Evolutionary conservation across 2,797 vertebrate species (phyloP), one percentile per base, ranked within the genome.

Genomic region (Eulemur mongoz): DNA sequence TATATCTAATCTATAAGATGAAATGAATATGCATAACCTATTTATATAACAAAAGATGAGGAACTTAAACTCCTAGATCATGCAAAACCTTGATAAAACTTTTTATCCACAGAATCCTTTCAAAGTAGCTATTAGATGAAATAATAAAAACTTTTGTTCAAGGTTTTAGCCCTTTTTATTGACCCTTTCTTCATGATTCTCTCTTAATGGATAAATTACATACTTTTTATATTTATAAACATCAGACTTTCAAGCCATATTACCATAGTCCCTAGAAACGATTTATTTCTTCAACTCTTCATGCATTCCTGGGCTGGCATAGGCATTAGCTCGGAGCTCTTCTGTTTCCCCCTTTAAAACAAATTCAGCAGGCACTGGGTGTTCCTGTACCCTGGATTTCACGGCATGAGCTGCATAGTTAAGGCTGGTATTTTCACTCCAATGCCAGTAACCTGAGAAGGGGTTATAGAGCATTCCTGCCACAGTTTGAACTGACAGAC

Each of bases 401-500:
- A 99, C 95, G 0, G 99, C 99, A 0, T 99, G 99, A 70, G 99
- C 95, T 0, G 99, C 99, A 15, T 99, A 99, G 98, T 99, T 99
- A 93, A 99, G 96, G 89, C 99, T 98, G 0, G 98, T 99, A 98
- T 98, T 99, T 97, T 98, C 94, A 52, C 93, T 98, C 99, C 99
- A 99, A 96, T 98, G 98, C 99, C 99, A 99, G 5, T 97, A 98
- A 92, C 99, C 98, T 0, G 96, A 99, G 14, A 99, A 72, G 0
- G 99, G 99, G 96, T 99, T 99, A 92, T 99, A 99, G 96, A 99
- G 45, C 99, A 99, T 99, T 85, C 99, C 99, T 32, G 97, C 98
- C 96, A 99, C 98, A 1, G 98, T 98, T 98, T 99, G 98, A 94
- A 99, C 99, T 0, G 95, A 99, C 95, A 99, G 99, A 89, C 99